phyloP scores from a whole-genome alignment of 2,797 vertebrate genomes.

The Petrocephalus sullivani region DNA sequence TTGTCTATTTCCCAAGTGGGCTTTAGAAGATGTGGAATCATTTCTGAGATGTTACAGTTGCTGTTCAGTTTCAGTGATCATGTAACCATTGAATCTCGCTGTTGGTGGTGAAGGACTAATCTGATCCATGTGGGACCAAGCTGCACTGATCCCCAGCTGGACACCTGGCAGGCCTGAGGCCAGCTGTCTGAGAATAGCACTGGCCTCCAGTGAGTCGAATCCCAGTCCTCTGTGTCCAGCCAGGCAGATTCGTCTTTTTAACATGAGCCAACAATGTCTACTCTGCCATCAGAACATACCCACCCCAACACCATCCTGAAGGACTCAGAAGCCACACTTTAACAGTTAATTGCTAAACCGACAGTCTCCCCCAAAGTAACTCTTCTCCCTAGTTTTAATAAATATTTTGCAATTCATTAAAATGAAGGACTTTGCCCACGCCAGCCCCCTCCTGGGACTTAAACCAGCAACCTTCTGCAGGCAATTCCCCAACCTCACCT shows the following conservation, averaged over 20 bases:
- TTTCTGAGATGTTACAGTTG: not conserved
- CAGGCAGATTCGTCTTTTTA: not conserved
- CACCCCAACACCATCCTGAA: not conserved
- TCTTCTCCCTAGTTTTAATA: not conserved
- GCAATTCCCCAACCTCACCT: not conserved
- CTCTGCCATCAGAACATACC: not conserved
- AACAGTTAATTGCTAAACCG: not conserved
- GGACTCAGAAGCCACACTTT: not conserved
- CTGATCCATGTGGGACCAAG: not conserved
- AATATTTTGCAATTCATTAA: not conserved
- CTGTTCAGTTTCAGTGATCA: not conserved
- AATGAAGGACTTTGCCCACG: not conserved
- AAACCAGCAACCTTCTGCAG: not conserved
- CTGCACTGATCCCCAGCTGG: not conserved
- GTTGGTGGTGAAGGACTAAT: not conserved
- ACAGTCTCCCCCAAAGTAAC: not conserved
- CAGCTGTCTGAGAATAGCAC: not conserved
- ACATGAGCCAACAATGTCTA: not conserved
- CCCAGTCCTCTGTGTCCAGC: not conserved
- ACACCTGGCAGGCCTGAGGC: not conserved
- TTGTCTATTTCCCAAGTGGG: not conserved
- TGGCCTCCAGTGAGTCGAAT: not conserved
- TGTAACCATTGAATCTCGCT: not conserved
- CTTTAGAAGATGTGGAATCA: not conserved
- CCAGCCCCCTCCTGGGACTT: not conserved